These are phyloP conservation scores for Drosophila kokeensis DNA, from an alignment of 2,888 invertebrate genomes.

Conservation along the genomic window DNA sequence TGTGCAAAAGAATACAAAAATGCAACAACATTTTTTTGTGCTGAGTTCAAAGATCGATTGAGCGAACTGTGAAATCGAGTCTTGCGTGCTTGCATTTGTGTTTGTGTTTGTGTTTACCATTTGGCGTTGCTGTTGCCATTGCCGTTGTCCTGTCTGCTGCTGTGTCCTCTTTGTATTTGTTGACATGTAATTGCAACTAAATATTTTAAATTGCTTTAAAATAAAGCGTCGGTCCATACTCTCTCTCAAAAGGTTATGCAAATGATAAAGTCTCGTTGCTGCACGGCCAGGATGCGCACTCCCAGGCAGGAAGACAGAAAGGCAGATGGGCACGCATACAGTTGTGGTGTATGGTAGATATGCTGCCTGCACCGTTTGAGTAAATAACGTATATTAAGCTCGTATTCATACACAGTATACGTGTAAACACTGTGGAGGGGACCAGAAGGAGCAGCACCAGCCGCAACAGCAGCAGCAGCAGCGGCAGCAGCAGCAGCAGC, in stretches of 20 bases:
- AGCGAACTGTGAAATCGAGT: constrained; percentile 32
- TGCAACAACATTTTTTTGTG: background rate
- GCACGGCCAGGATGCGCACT: constrained; percentile 36
- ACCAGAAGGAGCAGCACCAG: background rate
- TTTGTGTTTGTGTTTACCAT: constrained; percentile 53
- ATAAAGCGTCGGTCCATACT: constrained; percentile 61
- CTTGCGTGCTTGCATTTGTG: constrained; percentile 42
- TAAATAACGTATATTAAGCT: constrained; percentile 80
- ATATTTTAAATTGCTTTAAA: constrained; percentile 82
- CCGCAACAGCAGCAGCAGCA: constrained; percentile 22
- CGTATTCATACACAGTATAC: constrained; percentile 80
- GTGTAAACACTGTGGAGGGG: constrained; percentile 64
- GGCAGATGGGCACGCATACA: constrained; percentile 2
- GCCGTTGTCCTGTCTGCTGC: constrained; percentile 25
- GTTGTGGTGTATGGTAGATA: constrained; percentile 18
- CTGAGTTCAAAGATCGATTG: constrained; percentile 47
- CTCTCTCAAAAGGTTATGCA: constrained; percentile 70
- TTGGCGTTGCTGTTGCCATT: constrained; percentile 34
- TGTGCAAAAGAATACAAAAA: constrained; percentile 57
- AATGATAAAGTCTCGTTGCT: constrained; percentile 73
- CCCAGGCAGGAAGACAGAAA: background rate
- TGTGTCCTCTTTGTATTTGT: constrained; percentile 62
- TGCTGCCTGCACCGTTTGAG: constrained; percentile 71
- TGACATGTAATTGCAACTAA: constrained; percentile 82
- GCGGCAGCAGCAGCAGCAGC: constrained; percentile 18